These are phyloP conservation scores for Halcyon chelicuti DNA, from an alignment of 2,797 vertebrate genomes.

Conservation along the genomic window DNA sequence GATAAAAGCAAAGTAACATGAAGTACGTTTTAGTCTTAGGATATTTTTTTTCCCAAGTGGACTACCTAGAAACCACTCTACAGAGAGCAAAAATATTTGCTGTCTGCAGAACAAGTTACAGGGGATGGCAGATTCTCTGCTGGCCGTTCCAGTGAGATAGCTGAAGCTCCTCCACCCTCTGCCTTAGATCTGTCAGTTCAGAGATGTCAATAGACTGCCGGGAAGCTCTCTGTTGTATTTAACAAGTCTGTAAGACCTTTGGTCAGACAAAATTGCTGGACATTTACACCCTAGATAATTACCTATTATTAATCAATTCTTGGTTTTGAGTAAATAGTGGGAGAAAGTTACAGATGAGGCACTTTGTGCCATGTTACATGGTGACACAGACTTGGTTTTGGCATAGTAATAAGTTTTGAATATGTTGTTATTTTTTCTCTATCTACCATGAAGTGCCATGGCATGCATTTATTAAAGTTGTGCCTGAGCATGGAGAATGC, in stretches of 20 bases:
- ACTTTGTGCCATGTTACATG: not conserved
- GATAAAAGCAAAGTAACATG: not conserved
- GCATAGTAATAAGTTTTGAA: not conserved
- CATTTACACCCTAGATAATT: not conserved
- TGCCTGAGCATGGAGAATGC: not conserved
- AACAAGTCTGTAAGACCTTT: not conserved
- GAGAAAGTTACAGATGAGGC: not conserved
- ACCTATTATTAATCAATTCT: not conserved
- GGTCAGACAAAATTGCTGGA: not conserved
- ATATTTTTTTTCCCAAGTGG: not conserved
- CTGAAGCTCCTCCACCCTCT: not conserved
- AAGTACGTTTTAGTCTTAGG: not conserved
- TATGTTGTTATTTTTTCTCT: not conserved
- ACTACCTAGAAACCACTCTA: not conserved
- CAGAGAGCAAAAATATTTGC: not conserved
- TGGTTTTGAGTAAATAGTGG: not conserved
- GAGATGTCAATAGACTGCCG: not conserved
- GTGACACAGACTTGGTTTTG: not conserved
- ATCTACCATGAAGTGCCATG: not conserved
- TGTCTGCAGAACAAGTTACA: not conserved
- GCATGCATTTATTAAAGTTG: not conserved
- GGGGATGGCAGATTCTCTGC: not conserved
- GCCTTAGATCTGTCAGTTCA: not conserved
- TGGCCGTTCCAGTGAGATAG: not conserved
- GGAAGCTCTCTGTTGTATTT: not conserved